phyloP scores from a whole-genome alignment of 2,797 vertebrate species.

The Bradypodion pumilum region DNA sequence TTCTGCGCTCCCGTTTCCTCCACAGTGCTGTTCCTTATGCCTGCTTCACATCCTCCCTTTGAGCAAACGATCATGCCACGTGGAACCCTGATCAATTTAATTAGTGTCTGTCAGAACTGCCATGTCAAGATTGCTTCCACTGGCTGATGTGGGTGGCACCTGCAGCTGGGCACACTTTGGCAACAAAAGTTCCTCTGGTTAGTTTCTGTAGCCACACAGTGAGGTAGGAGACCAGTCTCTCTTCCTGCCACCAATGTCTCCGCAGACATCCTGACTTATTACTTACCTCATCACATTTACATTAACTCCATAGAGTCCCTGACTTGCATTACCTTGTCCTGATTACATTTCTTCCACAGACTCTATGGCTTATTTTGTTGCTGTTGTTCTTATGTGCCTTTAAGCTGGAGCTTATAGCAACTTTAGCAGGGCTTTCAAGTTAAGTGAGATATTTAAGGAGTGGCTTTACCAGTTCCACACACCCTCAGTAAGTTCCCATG shows the following conservation, averaged over 20 bases:
- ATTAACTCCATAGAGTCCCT: background rate
- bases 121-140: constrained; percentile 80
- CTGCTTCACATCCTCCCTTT: constrained; percentile 72
- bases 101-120: constrained; percentile 78
- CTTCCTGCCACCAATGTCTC: background rate
- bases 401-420: too few species aligned
- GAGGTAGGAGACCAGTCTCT: background rate
- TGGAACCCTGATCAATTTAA: constrained; percentile 71
- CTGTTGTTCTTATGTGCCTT: too few species aligned
- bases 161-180: constrained; percentile 61
- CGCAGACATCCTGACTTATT: background rate
- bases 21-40: constrained; percentile 67
- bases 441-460: too few species aligned
- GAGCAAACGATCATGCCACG: constrained; percentile 58
- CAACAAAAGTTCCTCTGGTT: constrained; percentile 2
- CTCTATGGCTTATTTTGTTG: too few species aligned
- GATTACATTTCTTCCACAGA: too few species aligned
- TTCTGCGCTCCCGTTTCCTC: constrained; percentile 75
- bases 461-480: too few species aligned
- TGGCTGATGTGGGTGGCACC: constrained; percentile 67
- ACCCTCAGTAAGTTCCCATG: too few species aligned
- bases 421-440: too few species aligned
- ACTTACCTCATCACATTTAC: background rate
- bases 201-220: background rate
- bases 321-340: too few species aligned